phyloP scores from a whole-genome alignment of 2,113 vertebrate genomes.

The Oenanthe oenanthe region DNA sequence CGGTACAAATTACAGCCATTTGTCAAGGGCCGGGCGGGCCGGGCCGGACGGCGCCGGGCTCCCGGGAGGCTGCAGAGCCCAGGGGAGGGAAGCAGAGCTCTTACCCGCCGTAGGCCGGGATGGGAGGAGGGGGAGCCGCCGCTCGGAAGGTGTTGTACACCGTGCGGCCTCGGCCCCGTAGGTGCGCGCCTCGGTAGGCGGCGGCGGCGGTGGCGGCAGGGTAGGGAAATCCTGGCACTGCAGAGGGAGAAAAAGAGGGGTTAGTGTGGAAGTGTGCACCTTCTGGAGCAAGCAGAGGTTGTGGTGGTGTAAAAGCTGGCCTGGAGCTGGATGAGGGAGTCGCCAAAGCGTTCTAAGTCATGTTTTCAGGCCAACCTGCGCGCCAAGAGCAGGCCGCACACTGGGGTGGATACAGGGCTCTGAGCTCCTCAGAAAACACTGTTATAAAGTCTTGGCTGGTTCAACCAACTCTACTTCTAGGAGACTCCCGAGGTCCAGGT shows the following conservation, averaged over 20 bases:
- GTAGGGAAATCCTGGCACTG: conserved; percentile 96
- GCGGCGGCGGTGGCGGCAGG: conserved; percentile 91
- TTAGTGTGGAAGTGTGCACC: accelerated
- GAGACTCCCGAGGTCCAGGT: background rate
- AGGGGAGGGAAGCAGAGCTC: conserved; percentile 10
- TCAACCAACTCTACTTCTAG: background rate
- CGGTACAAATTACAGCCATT: conserved; percentile 84
- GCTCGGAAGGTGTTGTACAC: conserved; percentile 95
- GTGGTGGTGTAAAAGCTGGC: background rate
- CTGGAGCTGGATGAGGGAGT: background rate
- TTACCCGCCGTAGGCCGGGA: conserved; percentile 96
- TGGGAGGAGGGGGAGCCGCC: conserved; percentile 90
- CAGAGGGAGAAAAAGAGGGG: background rate
- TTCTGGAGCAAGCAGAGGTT: background rate
- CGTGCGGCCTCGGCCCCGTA: conserved; percentile 91
- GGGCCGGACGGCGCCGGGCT: background rate
- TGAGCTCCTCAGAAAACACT: background rate
- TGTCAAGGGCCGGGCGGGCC: conserved; percentile 72
- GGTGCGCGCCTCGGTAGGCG: conserved; percentile 92
- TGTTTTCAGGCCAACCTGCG: background rate
- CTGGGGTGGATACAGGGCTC: background rate
- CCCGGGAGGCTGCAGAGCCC: background rate
- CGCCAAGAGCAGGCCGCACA: background rate
- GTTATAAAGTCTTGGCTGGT: background rate
- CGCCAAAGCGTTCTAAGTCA: background rate